Conservation (phyloP, 2,888 invertebrate species). For the Lasioglossum malachurum region DNA sequence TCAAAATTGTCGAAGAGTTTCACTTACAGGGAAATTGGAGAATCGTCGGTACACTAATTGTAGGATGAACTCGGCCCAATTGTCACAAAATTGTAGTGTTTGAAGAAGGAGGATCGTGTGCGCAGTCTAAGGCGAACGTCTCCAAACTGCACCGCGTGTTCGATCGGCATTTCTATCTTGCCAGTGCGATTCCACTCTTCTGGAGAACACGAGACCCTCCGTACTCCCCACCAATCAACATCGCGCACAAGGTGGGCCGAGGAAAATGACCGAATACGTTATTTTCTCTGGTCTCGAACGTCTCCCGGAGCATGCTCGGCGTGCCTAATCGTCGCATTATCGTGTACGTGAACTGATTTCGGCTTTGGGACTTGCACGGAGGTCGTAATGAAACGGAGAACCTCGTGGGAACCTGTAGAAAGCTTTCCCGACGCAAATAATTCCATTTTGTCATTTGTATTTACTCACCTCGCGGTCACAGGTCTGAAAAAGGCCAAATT, state of each 20-base stretch:
- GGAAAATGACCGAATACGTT: background rate
- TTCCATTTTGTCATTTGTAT: background rate
- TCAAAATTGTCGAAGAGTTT: background rate
- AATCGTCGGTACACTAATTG: background rate
- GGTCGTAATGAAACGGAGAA: background rate
- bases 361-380: background rate
- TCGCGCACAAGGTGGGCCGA: background rate
- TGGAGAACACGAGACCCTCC: background rate
- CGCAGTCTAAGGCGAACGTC: conserved; percentile 9
- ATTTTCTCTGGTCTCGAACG: background rate
- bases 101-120: background rate
- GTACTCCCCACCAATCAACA: conserved; percentile 54
- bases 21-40: background rate
- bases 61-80: background rate
- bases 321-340: background rate
- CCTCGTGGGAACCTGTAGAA: background rate
- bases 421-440: background rate
- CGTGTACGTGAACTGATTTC: background rate
- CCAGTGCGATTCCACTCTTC: conserved; percentile 43
- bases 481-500: background rate
- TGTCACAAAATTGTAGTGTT: background rate
- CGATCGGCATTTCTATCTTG: conserved; percentile 27
- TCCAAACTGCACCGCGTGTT: conserved; percentile 44
- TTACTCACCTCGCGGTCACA: background rate
- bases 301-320: background rate